Conservation (phyloP, 2,113 vertebrate genomes). For the Geothlypis trichas region DNA sequence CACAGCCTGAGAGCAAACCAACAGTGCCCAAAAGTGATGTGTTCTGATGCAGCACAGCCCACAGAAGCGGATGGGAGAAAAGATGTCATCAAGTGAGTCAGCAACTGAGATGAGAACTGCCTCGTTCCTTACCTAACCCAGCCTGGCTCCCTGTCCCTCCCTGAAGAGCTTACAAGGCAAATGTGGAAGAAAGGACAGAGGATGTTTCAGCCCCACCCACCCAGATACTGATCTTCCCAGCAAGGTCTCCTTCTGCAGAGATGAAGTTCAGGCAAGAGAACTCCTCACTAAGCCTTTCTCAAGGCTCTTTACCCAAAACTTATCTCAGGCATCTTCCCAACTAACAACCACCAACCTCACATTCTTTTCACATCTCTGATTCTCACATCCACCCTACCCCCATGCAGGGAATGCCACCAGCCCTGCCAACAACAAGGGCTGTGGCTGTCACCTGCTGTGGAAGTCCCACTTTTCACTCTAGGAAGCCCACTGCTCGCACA, state of each 20-base stretch:
- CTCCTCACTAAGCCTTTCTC: neutral
- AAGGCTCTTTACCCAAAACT: neutral
- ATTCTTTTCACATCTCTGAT: neutral
- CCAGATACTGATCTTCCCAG: neutral
- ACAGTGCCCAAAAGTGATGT: accelerated
- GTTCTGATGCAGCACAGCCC: neutral
- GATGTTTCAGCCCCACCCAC: neutral
- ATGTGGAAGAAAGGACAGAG: accelerated
- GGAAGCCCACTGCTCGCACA: neutral
- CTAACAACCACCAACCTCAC: neutral
- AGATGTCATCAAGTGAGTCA: neutral
- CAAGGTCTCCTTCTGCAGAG: neutral
- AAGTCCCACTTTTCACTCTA: neutral
- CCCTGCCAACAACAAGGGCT: neutral
- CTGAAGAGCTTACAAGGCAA: neutral
- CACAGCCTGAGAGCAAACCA: neutral
- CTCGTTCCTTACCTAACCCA: neutral
- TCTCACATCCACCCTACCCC: neutral
- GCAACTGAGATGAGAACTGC: neutral
- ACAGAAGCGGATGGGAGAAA: neutral
- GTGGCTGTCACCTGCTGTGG: neutral
- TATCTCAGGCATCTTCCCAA: neutral
- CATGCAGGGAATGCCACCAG: accelerated
- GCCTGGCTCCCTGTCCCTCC: neutral
- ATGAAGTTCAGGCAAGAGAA: neutral